These are phyloP conservation scores for Petrocephalus sullivani DNA, from an alignment of 2,797 vertebrate species.

Conservation along the genomic window DNA sequence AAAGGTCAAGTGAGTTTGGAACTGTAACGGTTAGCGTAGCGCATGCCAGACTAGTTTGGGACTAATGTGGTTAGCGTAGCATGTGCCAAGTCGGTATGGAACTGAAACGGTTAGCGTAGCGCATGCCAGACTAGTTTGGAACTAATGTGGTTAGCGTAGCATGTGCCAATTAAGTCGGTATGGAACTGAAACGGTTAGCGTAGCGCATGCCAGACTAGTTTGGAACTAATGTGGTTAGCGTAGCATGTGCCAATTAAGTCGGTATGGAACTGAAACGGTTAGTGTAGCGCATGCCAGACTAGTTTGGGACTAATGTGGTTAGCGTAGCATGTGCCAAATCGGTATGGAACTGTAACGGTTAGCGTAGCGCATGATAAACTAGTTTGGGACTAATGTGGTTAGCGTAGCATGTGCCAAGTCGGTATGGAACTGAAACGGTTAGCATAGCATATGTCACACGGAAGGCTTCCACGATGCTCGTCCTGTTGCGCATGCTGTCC, in stretches of 20 bases:
- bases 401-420: not conserved
- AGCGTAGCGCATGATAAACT: not conserved
- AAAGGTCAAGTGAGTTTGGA: too few relatives aligned
- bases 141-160: not conserved
- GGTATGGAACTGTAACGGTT: not conserved
- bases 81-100: not conserved
- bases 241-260: not conserved
- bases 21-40: not conserved
- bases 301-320: not conserved
- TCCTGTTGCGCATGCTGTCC: not conserved
- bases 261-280: not conserved
- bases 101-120: not conserved
- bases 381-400: not conserved
- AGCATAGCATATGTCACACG: not conserved
- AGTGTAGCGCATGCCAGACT: not conserved
- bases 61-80: not conserved
- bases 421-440: not conserved
- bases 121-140: not conserved
- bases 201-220: not conserved
- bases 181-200: not conserved
- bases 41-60: not conserved
- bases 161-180: not conserved
- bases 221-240: not conserved
- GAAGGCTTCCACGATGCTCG: not conserved
- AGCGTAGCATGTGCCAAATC: not conserved